These are phyloP conservation scores for Speoplatyrhinus poulsoni DNA, from an alignment of 2,113 vertebrate genomes.

Conservation along the genomic window DNA sequence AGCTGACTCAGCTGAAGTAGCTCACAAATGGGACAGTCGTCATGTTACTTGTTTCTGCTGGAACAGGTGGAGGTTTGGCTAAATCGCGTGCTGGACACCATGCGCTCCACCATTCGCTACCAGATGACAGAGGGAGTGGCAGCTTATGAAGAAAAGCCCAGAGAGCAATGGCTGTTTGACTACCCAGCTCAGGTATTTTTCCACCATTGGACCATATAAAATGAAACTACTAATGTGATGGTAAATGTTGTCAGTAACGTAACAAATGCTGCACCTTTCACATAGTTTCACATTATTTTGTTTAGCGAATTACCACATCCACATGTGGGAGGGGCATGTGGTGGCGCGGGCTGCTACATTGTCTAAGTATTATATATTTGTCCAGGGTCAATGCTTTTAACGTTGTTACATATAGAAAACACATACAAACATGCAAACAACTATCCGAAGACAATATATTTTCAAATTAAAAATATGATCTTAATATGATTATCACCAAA, in stretches of 20 bases:
- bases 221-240: background rate
- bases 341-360: no score
- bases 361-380: no score
- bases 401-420: no score
- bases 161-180: slow-evolving; percentile 85
- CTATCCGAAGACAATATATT: no score
- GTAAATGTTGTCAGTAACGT: no score
- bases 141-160: slow-evolving; percentile 88
- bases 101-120: slow-evolving; percentile 85
- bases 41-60: slow-evolving; percentile 2
- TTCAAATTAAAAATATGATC: no score
- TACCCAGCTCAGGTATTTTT: slow-evolving; percentile 67
- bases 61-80: slow-evolving; percentile 91
- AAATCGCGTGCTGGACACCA: slow-evolving; percentile 81
- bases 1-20: no score
- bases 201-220: background rate
- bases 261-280: background rate
- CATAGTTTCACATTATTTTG: background rate
- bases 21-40: no score
- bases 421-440: no score
- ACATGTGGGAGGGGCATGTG: no score
- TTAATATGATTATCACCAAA: no score
- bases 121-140: slow-evolving; percentile 83
- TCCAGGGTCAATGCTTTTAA: no score
- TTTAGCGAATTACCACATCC: background rate